A percentile compares a stretch with the other conserved stretches of the same genome.
Conservation (phyloP, 2,113 vertebrate genomes). For the Gymnorhina tibicen region DNA sequence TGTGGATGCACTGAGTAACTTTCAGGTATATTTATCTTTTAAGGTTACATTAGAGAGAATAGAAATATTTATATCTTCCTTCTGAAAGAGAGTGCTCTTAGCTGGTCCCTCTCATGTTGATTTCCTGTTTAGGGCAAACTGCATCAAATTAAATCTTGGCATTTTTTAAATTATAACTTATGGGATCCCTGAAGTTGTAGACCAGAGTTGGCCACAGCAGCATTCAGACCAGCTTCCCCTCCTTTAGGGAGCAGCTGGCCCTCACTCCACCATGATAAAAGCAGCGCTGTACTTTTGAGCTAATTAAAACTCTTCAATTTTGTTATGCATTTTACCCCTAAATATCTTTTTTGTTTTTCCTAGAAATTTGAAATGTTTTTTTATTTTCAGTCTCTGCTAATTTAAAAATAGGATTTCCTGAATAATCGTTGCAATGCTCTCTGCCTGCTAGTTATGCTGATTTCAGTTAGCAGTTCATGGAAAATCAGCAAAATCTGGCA, state of each 20-base stretch:
- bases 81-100: background rate
- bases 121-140: background rate
- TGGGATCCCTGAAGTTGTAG: background rate
- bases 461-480: background rate
- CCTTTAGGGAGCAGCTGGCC: background rate
- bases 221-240: background rate
- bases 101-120: fast-evolving
- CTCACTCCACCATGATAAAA: background rate
- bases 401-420: background rate
- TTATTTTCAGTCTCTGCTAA: background rate
- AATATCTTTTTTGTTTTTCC: background rate
- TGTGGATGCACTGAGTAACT: background rate
- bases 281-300: background rate
- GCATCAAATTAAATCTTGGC: background rate
- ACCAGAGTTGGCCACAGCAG: background rate
- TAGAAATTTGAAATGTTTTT: background rate
- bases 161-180: background rate
- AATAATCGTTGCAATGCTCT: background rate
- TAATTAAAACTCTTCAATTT: background rate
- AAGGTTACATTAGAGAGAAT: background rate
- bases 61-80: background rate
- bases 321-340: background rate
- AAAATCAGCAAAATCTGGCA: background rate
- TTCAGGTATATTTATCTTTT: background rate
- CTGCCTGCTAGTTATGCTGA: background rate